These are phyloP conservation scores for Prionailurus bengalensis DNA, from an alignment of 2,113 vertebrate species.

Conservation along the genomic window DNA sequence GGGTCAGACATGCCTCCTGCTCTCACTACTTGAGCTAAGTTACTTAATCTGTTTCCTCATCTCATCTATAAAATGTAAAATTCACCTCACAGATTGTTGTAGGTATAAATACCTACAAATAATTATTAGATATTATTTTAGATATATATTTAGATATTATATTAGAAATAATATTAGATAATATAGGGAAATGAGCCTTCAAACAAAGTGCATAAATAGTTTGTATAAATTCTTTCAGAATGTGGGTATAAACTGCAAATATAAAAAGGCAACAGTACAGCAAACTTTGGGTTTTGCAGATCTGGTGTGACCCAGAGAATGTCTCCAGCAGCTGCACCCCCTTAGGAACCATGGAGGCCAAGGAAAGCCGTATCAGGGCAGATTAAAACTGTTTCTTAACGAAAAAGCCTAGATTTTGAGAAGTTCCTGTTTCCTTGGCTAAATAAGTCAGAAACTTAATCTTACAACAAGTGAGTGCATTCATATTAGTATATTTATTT, in stretches of 20 bases:
- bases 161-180: neutral
- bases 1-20: neutral
- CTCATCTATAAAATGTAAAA: conserved; percentile 42
- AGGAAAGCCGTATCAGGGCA: neutral
- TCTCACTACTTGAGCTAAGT: neutral
- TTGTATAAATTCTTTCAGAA: conserved; percentile 48
- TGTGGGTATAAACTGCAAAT: neutral
- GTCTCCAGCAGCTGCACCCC: neutral
- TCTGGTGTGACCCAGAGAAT: neutral
- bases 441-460: neutral
- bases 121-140: too few species aligned
- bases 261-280: neutral
- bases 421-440: neutral
- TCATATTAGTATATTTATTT: neutral
- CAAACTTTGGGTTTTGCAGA: neutral
- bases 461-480: neutral
- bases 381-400: neutral
- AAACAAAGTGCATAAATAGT: neutral
- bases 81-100: neutral
- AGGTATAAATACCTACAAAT: neutral
- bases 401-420: neutral
- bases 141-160: too few species aligned
- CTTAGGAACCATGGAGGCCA: neutral
- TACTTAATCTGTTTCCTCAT: neutral
- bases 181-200: neutral